phyloP scores from a whole-genome alignment of 2,888 invertebrate genomes.

The Salpingus planirostris region DNA sequence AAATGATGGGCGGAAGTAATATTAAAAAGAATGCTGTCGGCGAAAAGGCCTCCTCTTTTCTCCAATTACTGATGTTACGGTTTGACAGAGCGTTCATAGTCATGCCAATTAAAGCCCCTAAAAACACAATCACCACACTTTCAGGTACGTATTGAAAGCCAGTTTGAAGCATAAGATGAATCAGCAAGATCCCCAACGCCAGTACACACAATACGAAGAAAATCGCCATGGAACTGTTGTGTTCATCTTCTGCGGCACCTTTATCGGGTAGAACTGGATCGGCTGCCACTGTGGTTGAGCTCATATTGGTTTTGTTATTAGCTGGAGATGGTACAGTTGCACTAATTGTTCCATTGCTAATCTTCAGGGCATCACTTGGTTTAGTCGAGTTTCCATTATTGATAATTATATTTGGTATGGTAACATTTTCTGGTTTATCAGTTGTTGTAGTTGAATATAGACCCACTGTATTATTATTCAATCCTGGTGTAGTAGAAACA shows the following conservation, averaged over 20 bases:
- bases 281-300: conserved; percentile 50
- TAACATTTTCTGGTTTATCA: no score
- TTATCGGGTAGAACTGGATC: conserved; percentile 80
- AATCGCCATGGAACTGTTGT: conserved; percentile 93
- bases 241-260: conserved; percentile 90
- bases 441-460: no score
- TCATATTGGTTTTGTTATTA: conserved; percentile 35
- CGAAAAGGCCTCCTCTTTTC: conserved; percentile 95
- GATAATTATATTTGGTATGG: no score
- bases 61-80: conserved; percentile 87
- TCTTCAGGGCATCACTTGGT: no score
- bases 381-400: no score
- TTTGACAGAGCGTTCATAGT: conserved; percentile 83
- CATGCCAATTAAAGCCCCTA: conserved; percentile 89
- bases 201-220: conserved; percentile 96
- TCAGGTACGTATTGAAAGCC: conserved; percentile 96
- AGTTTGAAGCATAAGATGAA: conserved; percentile 90
- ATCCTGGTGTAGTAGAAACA: no score
- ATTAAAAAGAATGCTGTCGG: conserved; percentile 97
- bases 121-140: conserved; percentile 91
- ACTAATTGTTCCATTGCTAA: no score
- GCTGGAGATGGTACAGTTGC: no score
- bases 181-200: conserved; percentile 86
- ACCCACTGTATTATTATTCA: no score
- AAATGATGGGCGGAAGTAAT: conserved; percentile 94